Evolutionary conservation across 2,888 invertebrate species (phyloP).

Genomic region (Allygus modestus): DNA sequence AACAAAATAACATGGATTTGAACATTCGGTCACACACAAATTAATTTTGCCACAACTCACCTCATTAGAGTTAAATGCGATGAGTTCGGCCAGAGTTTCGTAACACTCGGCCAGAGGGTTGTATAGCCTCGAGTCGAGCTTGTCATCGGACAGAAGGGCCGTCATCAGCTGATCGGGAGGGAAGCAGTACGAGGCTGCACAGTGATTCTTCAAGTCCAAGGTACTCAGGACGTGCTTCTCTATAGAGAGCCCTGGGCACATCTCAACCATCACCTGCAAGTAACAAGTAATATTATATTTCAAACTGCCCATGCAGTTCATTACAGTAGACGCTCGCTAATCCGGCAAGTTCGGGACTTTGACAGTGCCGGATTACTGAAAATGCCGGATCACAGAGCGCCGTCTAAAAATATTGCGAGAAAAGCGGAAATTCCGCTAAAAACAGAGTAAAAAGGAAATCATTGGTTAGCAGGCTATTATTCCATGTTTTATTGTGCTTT

Average conservation of each 20-base stretch:
- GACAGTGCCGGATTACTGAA: too few relatives aligned
- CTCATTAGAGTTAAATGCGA: constrained; percentile 60
- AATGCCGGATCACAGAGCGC: too few relatives aligned
- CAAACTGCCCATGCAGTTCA: too few relatives aligned
- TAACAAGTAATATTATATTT: constrained; percentile 23
- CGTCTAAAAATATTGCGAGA: too few relatives aligned
- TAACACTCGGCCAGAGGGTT: constrained; percentile 76
- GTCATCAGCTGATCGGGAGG: constrained; percentile 74
- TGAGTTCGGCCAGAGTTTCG: constrained; percentile 77
- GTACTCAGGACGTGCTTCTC: constrained; percentile 83
- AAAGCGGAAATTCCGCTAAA: too few relatives aligned
- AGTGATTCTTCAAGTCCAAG: constrained; percentile 77
- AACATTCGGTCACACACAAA: too few relatives aligned
- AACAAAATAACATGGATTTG: too few relatives aligned
- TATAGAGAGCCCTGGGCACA: constrained; percentile 82
- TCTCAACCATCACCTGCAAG: constrained; percentile 79
- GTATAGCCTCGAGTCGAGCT: constrained; percentile 74
- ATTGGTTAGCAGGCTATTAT: too few relatives aligned
- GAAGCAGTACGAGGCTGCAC: constrained; percentile 74
- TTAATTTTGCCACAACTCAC: neutral
- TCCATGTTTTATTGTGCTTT: too few relatives aligned
- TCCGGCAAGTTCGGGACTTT: too few relatives aligned
- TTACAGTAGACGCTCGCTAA: too few relatives aligned
- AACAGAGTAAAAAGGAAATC: too few relatives aligned
- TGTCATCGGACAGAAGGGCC: constrained; percentile 74